Conservation (phyloP, 1,140 invertebrate species). For the Ceratosolen fusciceps region DNA sequence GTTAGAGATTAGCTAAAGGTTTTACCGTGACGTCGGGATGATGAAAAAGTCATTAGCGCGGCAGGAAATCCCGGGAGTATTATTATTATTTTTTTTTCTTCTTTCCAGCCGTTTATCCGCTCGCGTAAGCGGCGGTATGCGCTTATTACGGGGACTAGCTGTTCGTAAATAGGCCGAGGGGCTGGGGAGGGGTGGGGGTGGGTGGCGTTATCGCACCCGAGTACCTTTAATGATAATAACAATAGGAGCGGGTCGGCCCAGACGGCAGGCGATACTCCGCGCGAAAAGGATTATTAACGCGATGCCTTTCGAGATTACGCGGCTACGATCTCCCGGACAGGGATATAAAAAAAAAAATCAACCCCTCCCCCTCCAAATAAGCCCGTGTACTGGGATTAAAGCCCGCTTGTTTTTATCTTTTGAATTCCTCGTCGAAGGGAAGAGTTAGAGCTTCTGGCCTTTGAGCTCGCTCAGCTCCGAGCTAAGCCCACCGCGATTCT, state of each 20-base stretch:
- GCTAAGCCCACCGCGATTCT: neutral
- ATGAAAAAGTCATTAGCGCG: too few relatives aligned
- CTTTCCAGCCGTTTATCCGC: neutral
- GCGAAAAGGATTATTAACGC: slow-evolving; percentile 31
- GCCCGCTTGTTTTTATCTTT: slow-evolving; percentile 6
- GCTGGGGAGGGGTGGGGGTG: neutral
- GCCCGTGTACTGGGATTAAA: neutral
- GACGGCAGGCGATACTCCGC: slow-evolving; percentile 2
- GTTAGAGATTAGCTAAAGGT: too few relatives aligned
- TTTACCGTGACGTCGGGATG: too few relatives aligned
- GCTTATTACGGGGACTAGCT: neutral
- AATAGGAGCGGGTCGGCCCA: neutral
- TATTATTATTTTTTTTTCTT: too few relatives aligned
- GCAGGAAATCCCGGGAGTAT: neutral
- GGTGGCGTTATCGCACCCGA: slow-evolving; percentile 5
- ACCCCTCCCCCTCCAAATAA: too few relatives aligned
- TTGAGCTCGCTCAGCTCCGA: neutral
- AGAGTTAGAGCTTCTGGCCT: neutral
- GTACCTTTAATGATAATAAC: slow-evolving; percentile 28
- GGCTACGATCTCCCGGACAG: neutral
- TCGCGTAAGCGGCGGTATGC: neutral
- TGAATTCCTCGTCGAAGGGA: neutral
- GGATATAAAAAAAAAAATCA: neutral
- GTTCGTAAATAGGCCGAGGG: slow-evolving; percentile 5
- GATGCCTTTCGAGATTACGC: slow-evolving; percentile 19